Evolutionary conservation across 2,113 vertebrate species (phyloP), one percentile per base, ranked within the genome.

Genomic region (Ammospiza nelsoni): DNA sequence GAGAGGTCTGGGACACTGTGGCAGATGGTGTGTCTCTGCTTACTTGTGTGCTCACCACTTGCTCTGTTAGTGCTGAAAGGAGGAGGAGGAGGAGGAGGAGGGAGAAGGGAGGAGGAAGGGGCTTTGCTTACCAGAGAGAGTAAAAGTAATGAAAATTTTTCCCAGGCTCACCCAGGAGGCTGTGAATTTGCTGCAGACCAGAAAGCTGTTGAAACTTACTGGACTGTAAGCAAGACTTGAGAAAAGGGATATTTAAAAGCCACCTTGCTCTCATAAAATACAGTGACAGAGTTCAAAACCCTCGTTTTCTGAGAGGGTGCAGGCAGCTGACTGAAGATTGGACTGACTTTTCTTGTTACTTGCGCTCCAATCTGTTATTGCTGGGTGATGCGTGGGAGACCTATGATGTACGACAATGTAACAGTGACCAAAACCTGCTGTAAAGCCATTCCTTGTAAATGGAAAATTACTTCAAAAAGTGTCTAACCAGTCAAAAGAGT

Each of bases 81-180:
- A 85, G 67, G 48, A 83, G 63, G 58, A 71, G 37, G 35, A 35
- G 35, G 37, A 37, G 65, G 39, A 31, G 28, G 59, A 72, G 65
- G 39, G 22, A 15, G 46, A 33, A 39, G n/a, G 31, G 14, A 43
- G 31, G 61, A 81, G 57, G 25, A 89, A 9, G 27, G 18, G 37
- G 9, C 23, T 73, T 88, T 74, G 43, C 43, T 88, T 92, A 31
- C 55, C 52, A 27, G 65, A 87, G 68, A 57, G 35, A 67, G 13
- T 55, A 71, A 81, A 89, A 90, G 43, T 73, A 57, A 73, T 93
- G 83, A 94, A 86, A 84, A 17, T 35, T 65, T 74, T 94, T 74
- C 65, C 39, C 0, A 0, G 51, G n/a, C n/a, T 92, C 51, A 51
- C 46, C 28, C 68, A 43, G 35, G 59, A 62, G 76, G 46, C 23